Evolutionary conservation across 2,797 vertebrate species (phyloP).

Genomic region (Rhynchotus rufescens): DNA sequence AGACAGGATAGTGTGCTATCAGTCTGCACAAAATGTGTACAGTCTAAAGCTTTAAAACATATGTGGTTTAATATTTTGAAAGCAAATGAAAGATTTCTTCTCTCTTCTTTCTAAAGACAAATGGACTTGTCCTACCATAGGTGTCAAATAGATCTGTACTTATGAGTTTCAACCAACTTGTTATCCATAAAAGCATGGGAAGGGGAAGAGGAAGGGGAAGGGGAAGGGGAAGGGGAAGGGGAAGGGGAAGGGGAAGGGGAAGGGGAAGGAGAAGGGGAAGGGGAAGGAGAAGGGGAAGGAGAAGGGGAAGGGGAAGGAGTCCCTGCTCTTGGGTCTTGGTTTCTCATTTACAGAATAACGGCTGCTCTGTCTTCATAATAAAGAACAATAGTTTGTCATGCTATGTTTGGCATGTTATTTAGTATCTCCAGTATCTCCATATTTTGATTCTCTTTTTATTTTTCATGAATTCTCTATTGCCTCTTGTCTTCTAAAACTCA

Average conservation of each 20-base stretch:
- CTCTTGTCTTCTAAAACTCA: neutral
- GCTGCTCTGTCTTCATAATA: neutral
- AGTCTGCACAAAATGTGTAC: neutral
- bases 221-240: too few relatives aligned
- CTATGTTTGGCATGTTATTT: neutral
- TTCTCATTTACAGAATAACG: neutral
- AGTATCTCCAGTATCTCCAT: neutral
- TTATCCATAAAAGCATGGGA: neutral
- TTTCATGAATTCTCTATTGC: neutral
- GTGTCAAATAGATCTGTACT: neutral
- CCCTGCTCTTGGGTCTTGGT: neutral
- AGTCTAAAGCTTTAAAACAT: neutral
- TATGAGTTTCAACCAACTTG: neutral
- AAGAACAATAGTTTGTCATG: neutral
- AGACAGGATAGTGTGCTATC: neutral
- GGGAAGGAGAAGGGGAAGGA: too few relatives aligned
- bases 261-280: neutral
- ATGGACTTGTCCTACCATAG: neutral
- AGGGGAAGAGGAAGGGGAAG: too few relatives aligned
- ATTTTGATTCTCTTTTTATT: neutral
- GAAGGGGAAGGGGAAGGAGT: neutral
- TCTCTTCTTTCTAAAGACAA: neutral
- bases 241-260: too few relatives aligned
- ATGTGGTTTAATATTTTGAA: neutral
- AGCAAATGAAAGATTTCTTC: neutral